phyloP scores from a whole-genome alignment of 2,113 vertebrate genomes.

The Bos javanicus region DNA sequence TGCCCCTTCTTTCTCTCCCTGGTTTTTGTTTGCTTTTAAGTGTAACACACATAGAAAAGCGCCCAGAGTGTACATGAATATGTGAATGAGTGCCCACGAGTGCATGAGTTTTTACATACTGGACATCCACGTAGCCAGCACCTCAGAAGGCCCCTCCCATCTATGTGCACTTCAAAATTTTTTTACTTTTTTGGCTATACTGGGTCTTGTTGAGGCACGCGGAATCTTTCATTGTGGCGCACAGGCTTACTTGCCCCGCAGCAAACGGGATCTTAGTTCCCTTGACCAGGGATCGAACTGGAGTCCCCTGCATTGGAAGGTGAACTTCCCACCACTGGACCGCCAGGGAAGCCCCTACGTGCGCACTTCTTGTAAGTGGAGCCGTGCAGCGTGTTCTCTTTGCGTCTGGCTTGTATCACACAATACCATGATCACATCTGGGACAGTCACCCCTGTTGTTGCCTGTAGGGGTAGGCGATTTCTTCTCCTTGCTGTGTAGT shows the following conservation, averaged over 20 bases:
- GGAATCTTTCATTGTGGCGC: neutral
- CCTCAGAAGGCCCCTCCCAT: neutral
- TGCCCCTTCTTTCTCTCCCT: rapidly evolving
- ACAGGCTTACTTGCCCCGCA: neutral
- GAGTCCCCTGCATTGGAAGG: neutral
- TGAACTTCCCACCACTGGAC: neutral
- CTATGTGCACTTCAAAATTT: neutral
- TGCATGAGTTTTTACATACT: neutral
- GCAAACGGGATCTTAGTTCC: neutral
- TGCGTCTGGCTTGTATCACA: neutral
- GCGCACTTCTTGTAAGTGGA: neutral
- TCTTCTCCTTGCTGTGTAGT: neutral
- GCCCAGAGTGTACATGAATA: neutral
- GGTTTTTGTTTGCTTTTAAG: neutral
- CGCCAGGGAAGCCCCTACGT: neutral
- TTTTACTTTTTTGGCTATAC: neutral
- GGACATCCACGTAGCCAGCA: neutral
- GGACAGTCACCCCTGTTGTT: rapidly evolving
- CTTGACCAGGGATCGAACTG: neutral
- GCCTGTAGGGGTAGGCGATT: neutral
- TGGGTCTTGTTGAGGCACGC: neutral
- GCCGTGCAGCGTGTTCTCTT: rapidly evolving
- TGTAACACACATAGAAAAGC: neutral
- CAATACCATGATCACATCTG: rapidly evolving
- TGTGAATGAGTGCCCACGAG: neutral